A percentile compares a stretch with the other conserved stretches of the same genome.
These are phyloP conservation scores for Macrophya annulata DNA, from an alignment of 2,888 invertebrate genomes.

Conservation along the genomic window DNA sequence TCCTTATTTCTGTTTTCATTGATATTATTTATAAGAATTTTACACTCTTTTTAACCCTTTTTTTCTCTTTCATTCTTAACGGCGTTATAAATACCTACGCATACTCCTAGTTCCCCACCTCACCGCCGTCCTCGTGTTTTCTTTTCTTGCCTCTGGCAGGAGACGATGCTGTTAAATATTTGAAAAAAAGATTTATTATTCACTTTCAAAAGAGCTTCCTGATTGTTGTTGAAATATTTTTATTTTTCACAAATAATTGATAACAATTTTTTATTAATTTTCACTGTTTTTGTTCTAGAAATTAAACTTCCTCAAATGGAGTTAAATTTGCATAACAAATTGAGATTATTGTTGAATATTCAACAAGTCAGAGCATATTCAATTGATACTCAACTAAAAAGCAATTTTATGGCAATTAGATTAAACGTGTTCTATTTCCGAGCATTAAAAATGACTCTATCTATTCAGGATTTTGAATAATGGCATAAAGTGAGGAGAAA, in stretches of 20 bases:
- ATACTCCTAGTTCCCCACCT: conserved; percentile 75
- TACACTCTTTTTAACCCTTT: conserved; percentile 69
- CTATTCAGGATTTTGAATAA: background rate
- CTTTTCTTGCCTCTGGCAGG: conserved; percentile 87
- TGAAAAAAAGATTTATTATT: conserved; percentile 51
- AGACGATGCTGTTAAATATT: conserved; percentile 78
- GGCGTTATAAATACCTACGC: conserved; percentile 10
- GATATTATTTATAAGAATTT: conserved; percentile 75
- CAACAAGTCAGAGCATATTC: background rate
- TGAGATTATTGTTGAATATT: background rate
- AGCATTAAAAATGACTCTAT: background rate
- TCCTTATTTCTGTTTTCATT: background rate
- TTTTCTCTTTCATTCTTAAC: conserved; percentile 1
- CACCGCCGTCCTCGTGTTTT: conserved; percentile 86
- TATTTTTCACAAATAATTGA: too few relatives aligned
- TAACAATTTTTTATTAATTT: too few relatives aligned
- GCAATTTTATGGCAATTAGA: background rate
- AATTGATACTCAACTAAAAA: background rate
- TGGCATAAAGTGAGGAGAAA: background rate
- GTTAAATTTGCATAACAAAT: too few relatives aligned
- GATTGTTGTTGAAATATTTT: background rate
- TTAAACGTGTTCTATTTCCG: background rate
- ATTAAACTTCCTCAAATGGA: too few relatives aligned
- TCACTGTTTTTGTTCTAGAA: too few relatives aligned
- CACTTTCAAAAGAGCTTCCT: conserved; percentile 38